phyloP scores from a whole-genome alignment of 1,140 invertebrate genomes.

The Phortica variegata region DNA sequence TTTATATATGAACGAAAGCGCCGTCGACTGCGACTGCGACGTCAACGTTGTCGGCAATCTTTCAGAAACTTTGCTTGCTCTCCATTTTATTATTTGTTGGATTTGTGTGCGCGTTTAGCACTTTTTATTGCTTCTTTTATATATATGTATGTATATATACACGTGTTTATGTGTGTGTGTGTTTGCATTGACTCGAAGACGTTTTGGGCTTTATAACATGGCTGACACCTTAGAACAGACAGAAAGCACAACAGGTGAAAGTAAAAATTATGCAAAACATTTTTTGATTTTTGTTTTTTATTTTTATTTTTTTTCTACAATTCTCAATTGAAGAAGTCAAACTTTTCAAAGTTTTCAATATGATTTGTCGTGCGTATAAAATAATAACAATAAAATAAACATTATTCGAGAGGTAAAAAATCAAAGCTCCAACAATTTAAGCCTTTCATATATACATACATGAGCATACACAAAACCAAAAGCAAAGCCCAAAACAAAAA shows the following conservation, averaged over 20 bases:
- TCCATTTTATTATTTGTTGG: too few species aligned
- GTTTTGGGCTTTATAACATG: conserved; percentile 7
- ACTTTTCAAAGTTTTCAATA: not conserved
- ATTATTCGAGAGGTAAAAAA: not conserved
- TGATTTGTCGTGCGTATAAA: too few species aligned
- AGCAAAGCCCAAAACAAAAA: not conserved
- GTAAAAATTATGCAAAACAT: conserved; percentile 4
- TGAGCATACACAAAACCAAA: not conserved
- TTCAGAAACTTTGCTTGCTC: too few species aligned
- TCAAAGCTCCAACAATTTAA: not conserved
- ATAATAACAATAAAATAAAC: not conserved
- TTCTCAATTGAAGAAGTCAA: not conserved
- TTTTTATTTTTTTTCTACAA: not conserved
- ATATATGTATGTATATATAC: conserved; percentile 7
- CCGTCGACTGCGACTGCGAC: conserved; percentile 8
- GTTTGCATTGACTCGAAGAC: conserved; percentile 29
- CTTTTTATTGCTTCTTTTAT: too few species aligned
- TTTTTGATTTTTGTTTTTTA: not conserved
- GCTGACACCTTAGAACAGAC: conserved; percentile 6
- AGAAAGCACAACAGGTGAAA: not conserved
- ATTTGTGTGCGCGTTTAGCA: too few species aligned
- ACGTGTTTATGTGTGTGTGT: conserved; percentile 2
- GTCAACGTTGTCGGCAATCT: too few species aligned
- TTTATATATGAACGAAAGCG: conserved; percentile 10
- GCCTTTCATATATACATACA: not conserved